Base-by-base conservation (phyloP, 1,140 invertebrate genomes). In the Bombus haemorrhoidalis region DNA sequence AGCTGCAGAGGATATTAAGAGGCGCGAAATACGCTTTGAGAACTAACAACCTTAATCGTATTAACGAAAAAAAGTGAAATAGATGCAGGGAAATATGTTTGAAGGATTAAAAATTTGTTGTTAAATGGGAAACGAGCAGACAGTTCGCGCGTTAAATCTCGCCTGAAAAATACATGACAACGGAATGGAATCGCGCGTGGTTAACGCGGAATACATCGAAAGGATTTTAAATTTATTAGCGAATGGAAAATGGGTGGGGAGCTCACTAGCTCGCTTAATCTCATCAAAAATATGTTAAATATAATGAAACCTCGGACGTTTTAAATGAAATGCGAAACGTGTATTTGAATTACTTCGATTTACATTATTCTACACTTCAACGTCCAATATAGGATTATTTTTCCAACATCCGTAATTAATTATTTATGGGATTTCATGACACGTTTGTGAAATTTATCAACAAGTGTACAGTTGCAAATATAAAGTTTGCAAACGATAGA, bases 181-280 rank as follows among this genome's bases (percentile, higher is more conserved):
- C 28, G 10, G 68, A 22, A 34, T 39, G 80, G 37, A 28, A 34
- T 43, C 37, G 47, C n/a, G 68, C 47, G 34, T 72, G 71, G 80
- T 59, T 74, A 37, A 34, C 69, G 25, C 53, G 80, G 28, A n/a
- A 41, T 73, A 81, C 53, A 81, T 73, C 69, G 80, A 62, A 81
- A 73, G 68, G 68, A 81, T 81, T 81, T 81, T 59, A 73, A 73
- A 81, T 81, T 74, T 39, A 59, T 13, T 39, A 41, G 37, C 37
- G 53, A 15, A 34, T n/a, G 69, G 6, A 25, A 53, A 43, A 22
- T 22, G 53, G n/a, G 73, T 43, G 39, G 6, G 15, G 25, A 9
- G 39, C 69, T 43, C 69, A 4, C 39, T 15, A n/a, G 2, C 39
- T 53, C 47, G 6, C 47, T 72, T 72, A 81, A 81, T 81, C 69